Evolutionary conservation across 2,797 vertebrate species (phyloP), one percentile per base, ranked within the genome.

Genomic region (Delichon dasypus): DNA sequence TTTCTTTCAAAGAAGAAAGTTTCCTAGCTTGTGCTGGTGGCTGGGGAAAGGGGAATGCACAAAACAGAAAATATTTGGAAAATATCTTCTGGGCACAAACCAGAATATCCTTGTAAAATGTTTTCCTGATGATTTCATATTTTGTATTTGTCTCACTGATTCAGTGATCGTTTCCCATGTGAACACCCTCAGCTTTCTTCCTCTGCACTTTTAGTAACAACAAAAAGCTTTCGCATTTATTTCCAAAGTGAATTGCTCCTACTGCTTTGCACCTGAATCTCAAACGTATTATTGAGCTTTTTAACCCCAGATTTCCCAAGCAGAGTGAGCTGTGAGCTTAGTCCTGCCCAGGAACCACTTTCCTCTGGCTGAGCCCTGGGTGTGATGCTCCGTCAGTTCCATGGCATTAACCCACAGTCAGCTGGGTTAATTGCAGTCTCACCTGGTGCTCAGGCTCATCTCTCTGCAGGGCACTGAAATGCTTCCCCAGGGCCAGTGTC

Each of bases 401-500:
- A 1, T 47, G 88, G 55, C 36, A 12, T 45, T 32, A 38, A 50
- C 50, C 38, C 4, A 14, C 45, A 75, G 21, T 2, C 9, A 13
- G 38, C 27, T 22, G 51, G 15, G 11, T 44, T 80, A 20, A 34
- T 5, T 62, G 73, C 34, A 45, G 6, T 22, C 80, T 81, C 54
- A 19, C 36, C 58, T 86, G 76, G 10, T 34, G 61, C 50, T 84
- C 2, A 16, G 68, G 34, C 42, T 68, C 30, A 17, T 48, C 61
- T 54, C 32, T 34, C 34, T 26, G 61, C 32, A 4, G 30, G 40
- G 29, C 20, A 8, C 40, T 53, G 57, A 84, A 84, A 72, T 17
- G 29, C 29, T 61, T 77, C 45, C 29, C n/a, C 7, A 45, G 70
- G 20, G 22, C 7, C 21, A 13, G 26, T 0, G 0, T 54, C 16